Conservation (phyloP, 2,888 invertebrate species). For the Cheilosia grossa region DNA sequence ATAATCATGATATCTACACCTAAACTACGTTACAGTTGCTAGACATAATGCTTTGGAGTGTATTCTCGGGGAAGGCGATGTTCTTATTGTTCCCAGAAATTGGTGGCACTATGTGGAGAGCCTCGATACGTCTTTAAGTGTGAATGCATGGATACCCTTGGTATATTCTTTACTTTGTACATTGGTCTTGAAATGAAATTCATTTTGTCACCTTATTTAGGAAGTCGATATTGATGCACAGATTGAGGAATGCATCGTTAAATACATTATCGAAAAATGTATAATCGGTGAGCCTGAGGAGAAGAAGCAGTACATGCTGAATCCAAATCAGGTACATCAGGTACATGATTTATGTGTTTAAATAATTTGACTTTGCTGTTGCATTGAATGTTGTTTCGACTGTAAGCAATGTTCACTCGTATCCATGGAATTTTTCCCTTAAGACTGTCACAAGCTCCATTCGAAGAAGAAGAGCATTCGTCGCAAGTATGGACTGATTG, state of each 20-base stretch:
- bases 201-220: slow-evolving; percentile 66
- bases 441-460: too few species aligned
- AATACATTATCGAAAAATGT: slow-evolving; percentile 87
- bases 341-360: too few species aligned
- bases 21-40: slow-evolving; percentile 10
- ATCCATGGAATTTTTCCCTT: too few species aligned
- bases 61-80: slow-evolving; percentile 91
- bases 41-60: slow-evolving; percentile 84
- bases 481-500: too few species aligned
- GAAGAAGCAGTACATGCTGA: slow-evolving; percentile 85
- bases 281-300: slow-evolving; percentile 85
- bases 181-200: not conserved
- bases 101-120: slow-evolving; percentile 99
- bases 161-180: slow-evolving; percentile 82
- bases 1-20: not conserved
- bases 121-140: slow-evolving; percentile 87
- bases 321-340: slow-evolving; percentile 89
- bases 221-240: slow-evolving; percentile 79
- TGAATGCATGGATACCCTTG: slow-evolving; percentile 90
- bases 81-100: slow-evolving; percentile 93
- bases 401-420: too few species aligned
- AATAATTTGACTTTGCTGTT: too few species aligned
- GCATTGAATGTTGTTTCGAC: too few species aligned
- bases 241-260: slow-evolving; percentile 87
- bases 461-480: too few species aligned